Conservation (phyloP, 2,888 invertebrate genomes). For the Lagria hirta region DNA sequence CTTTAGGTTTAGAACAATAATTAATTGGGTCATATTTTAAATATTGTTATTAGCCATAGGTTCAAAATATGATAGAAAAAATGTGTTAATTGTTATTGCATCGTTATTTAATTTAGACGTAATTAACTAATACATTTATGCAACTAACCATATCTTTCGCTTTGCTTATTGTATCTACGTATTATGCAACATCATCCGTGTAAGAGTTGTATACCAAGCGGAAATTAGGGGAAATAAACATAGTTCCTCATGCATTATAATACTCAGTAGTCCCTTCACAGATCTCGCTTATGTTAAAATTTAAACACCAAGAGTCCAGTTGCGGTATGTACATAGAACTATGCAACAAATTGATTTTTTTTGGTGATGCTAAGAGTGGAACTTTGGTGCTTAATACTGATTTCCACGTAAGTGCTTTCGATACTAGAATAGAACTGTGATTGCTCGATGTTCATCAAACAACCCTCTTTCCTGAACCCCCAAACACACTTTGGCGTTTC, state of each 20-base stretch:
- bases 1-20: too few relatives aligned
- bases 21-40: too few relatives aligned
- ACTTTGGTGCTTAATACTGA: slow-evolving; percentile 29
- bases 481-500: slow-evolving; percentile 39
- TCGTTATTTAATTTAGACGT: too few relatives aligned
- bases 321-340: neutral
- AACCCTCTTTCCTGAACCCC: slow-evolving; percentile 43
- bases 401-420: slow-evolving; percentile 43
- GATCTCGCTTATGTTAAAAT: slow-evolving; percentile 3
- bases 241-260: slow-evolving; percentile 10
- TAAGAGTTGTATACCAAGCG: too few relatives aligned
- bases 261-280: neutral
- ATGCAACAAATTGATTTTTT: slow-evolving; percentile 19
- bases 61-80: too few relatives aligned
- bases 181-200: slow-evolving; percentile 2
- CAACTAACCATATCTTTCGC: slow-evolving; percentile 9
- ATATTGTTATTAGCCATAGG: too few relatives aligned
- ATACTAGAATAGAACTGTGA: slow-evolving; percentile 53
- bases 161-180: slow-evolving; percentile 7
- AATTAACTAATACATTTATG: too few relatives aligned
- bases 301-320: neutral
- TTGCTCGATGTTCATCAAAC: slow-evolving; percentile 53
- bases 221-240: slow-evolving; percentile 8
- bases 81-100: too few relatives aligned
- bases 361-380: slow-evolving; percentile 18